Percentiles rank a stretch among this genome's conserved stretches.
phyloP scores from a whole-genome alignment of 2,888 invertebrate genomes.

The Drosophila subsilvestris region DNA sequence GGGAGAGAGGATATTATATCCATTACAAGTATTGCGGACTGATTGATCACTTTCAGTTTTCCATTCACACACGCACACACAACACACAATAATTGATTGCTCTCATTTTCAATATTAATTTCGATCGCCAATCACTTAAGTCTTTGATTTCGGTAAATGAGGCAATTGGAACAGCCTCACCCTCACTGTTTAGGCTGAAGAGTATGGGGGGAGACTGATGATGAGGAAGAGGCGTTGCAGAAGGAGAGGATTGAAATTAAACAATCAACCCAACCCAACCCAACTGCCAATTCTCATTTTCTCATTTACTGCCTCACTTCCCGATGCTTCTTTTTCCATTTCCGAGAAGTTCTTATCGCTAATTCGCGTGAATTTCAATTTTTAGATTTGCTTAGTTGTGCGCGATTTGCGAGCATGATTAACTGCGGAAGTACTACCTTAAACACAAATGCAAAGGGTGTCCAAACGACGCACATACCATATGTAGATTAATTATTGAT shows the following conservation, averaged over 20 bases:
- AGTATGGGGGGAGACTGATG: neutral
- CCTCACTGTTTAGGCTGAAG: neutral
- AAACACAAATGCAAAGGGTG: constrained; percentile 1
- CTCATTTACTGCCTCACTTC: neutral
- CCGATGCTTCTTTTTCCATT: neutral
- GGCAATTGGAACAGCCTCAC: constrained; percentile 1
- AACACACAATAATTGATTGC: neutral
- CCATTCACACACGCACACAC: neutral
- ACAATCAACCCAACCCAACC: neutral
- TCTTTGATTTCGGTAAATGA: constrained; percentile 22
- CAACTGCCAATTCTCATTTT: constrained; percentile 19
- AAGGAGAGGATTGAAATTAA: constrained; percentile 16
- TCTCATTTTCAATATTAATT: constrained; percentile 1
- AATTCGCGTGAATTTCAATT: neutral
- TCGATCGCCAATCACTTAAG: neutral
- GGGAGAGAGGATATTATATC: neutral
- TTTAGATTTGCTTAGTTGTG: constrained; percentile 1
- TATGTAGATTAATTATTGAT: neutral
- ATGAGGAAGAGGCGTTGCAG: neutral
- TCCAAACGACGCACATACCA: neutral
- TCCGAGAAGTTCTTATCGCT: constrained; percentile 26
- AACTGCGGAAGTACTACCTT: constrained; percentile 8
- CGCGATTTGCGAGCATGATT: constrained; percentile 9
- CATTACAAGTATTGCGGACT: constrained; percentile 11
- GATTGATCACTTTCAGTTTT: neutral